Base-by-base conservation (phyloP, 1,140 invertebrate species). In the Drosophila fuyamai region DNA sequence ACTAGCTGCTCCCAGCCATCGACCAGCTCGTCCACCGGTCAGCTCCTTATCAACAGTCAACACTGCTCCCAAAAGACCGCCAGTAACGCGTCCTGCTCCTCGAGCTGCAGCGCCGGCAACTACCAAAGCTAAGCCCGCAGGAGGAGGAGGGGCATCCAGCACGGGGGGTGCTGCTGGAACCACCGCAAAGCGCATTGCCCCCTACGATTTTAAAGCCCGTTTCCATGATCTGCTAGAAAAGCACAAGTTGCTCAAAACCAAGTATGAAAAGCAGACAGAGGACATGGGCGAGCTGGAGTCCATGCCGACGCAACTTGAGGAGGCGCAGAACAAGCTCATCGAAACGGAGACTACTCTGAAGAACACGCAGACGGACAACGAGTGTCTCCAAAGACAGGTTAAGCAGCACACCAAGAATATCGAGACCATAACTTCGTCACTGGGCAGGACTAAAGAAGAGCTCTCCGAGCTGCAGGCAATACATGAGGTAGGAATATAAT, bases 141-240 rank as follows among this genome's bases (percentile, higher is more conserved):
- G 38, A 4, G 4, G 50, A 6, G 60, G 38, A 16, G 29, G 13
- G 5, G 48, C 14, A 10, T 32, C 38, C 18, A 13, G 35, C 6
- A 43, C 38, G 7, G 41, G 29, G 16, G 47, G 14, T n/a, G 35
- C 50, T 23, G 8, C 38, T 14, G 40, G 29, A 10, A 13, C 55
- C 9, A 38, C 51, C 12, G 13, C 84, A 8, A 91, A 83, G 9
- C 94, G 93, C 63, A 94, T 94, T 63, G 92, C 94, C 5, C 93
- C 94, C 0, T 94, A 94, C 79, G 94, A 95, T 77, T 95, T 93
- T 73, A 95, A 95, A 80, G 94, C 94, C 10, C 93, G 94, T 40
- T 95, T 94, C 78, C 93, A 94, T 89, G 94, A 94, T 68, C 90
- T 95, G 32, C 90, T 94, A 40, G 94, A 95, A 73, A 94, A 94